Percentiles rank a stretch among this genome's conserved stretches.
Evolutionary conservation across 2,113 vertebrate genomes (phyloP).

Genomic region (Lagopus muta): DNA sequence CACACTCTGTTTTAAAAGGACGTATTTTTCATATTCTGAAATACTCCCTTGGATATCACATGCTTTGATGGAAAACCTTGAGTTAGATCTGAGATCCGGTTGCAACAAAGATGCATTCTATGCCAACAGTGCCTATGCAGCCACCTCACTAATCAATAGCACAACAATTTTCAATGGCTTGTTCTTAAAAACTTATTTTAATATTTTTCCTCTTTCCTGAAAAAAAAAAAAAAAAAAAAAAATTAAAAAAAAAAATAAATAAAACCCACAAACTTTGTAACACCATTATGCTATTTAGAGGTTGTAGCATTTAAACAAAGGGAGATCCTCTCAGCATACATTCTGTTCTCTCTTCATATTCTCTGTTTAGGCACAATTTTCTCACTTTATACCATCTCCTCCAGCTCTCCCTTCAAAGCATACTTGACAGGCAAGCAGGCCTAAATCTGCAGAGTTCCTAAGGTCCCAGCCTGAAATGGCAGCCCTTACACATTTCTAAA

Average conservation of each 20-base stretch:
- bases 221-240: background rate
- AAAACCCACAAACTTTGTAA: background rate
- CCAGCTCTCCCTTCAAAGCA: background rate
- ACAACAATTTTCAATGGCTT: background rate
- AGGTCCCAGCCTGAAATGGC: background rate
- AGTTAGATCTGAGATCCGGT: background rate
- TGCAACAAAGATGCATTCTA: background rate
- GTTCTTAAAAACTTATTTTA: background rate
- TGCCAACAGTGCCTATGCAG: background rate
- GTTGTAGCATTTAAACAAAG: background rate
- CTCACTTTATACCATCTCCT: background rate
- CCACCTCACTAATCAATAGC: background rate
- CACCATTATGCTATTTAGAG: rapidly evolving
- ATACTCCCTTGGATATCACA: background rate
- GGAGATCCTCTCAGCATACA: background rate
- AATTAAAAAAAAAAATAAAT: too few relatives aligned
- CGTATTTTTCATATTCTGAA: background rate
- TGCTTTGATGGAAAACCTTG: background rate
- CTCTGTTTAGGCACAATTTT: background rate
- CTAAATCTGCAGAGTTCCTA: background rate
- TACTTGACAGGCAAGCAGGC: background rate
- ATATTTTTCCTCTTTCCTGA: background rate
- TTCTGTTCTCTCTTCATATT: background rate
- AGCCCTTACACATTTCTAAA: background rate
- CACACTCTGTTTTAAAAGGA: background rate